A percentile compares a stretch with the other conserved stretches of the same genome.
Evolutionary conservation across 1,140 invertebrate genomes (phyloP).

Genomic region (Leptoteleia sp.): DNA sequence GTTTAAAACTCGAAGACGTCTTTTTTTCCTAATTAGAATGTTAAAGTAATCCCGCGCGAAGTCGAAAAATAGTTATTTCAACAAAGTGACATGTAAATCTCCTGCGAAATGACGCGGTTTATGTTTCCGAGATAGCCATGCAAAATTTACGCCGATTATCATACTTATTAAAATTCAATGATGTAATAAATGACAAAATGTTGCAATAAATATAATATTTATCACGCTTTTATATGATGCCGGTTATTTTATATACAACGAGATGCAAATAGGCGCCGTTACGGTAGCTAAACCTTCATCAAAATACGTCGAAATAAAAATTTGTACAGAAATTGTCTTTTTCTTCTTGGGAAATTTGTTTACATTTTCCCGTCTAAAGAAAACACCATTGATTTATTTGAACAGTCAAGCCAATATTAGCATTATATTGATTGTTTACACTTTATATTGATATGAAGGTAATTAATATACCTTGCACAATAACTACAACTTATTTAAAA

Average conservation of each 20-base stretch:
- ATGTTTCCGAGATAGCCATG: conserved; percentile 1
- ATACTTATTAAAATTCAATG: conserved; percentile 36
- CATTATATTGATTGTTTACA: too few species aligned
- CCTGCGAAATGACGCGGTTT: conserved; percentile 4
- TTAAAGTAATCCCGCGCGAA: background rate
- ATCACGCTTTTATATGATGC: conserved; percentile 15
- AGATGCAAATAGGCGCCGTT: conserved; percentile 25
- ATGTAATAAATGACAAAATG: conserved; percentile 8
- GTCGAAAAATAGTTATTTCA: conserved; percentile 6
- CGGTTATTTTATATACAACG: conserved; percentile 22
- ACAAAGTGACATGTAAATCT: conserved; percentile 26
- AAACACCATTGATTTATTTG: too few species aligned
- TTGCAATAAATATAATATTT: conserved; percentile 35
- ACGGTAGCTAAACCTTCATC: conserved; percentile 7
- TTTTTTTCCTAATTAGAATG: conserved; percentile 21
- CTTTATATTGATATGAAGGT: too few species aligned
- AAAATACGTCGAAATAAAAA: background rate
- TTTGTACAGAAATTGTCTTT: too few species aligned
- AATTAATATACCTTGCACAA: too few species aligned
- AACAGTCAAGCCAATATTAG: too few species aligned
- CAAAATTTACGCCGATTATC: conserved; percentile 15
- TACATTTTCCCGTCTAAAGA: too few species aligned
- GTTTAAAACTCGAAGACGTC: too few species aligned
- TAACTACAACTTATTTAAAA: too few species aligned
- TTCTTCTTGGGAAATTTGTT: too few species aligned